These are phyloP conservation scores for Diorhabda carinulata DNA, from an alignment of 1,140 invertebrate species.

Conservation along the genomic window DNA sequence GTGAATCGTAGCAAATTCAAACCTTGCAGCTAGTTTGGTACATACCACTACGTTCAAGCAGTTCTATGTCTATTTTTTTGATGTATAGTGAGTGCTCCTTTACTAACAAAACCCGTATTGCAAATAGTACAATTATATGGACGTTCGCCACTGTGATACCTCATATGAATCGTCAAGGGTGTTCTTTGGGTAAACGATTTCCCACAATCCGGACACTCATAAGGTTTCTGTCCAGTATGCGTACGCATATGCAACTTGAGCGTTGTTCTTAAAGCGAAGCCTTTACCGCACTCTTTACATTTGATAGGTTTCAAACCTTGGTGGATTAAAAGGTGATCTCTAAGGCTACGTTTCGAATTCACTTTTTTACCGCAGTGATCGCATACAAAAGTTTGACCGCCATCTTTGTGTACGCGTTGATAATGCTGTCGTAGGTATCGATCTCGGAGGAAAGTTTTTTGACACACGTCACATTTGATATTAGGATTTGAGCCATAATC, in stretches of 20 bases:
- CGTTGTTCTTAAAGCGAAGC: slow-evolving; percentile 67
- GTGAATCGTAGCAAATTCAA: no score
- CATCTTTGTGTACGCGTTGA: slow-evolving; percentile 26
- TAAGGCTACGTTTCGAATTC: slow-evolving; percentile 33
- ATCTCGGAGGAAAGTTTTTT: slow-evolving; percentile 49
- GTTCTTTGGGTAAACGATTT: slow-evolving; percentile 65
- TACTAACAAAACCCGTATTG: slow-evolving; percentile 43
- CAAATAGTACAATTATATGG: slow-evolving; percentile 64
- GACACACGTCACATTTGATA: slow-evolving; percentile 41
- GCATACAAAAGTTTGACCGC: slow-evolving; percentile 42
- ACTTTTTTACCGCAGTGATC: slow-evolving; percentile 52
- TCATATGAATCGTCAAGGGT: slow-evolving; percentile 48
- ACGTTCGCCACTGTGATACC: slow-evolving; percentile 70
- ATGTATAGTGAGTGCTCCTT: slow-evolving; percentile 26
- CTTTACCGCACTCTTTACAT: slow-evolving; percentile 44
- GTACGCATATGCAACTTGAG: slow-evolving; percentile 70
- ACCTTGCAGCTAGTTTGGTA: no score
- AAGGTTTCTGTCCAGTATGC: slow-evolving; percentile 72
- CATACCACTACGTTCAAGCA: background rate
- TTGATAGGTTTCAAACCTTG: slow-evolving; percentile 42
- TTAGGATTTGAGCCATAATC: slow-evolving; percentile 33
- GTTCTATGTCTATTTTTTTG: slow-evolving; percentile 25
- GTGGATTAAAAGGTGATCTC: slow-evolving; percentile 40
- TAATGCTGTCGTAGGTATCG: slow-evolving; percentile 26
- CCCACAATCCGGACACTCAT: slow-evolving; percentile 68